phyloP scores from a whole-genome alignment of 1,140 invertebrate genomes.

The Drosophila bocqueti region DNA sequence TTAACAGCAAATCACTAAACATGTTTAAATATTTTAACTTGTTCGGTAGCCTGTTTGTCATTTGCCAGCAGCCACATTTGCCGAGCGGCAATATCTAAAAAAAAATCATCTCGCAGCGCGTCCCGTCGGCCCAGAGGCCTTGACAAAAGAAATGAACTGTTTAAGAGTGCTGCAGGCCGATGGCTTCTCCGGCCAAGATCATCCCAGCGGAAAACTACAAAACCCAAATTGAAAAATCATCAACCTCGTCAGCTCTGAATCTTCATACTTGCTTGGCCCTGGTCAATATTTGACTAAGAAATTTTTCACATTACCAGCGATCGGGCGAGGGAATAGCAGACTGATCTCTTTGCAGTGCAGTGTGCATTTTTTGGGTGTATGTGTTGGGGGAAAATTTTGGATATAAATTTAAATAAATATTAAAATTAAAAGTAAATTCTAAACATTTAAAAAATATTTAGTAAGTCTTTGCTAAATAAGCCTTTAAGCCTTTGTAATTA shows the following conservation, averaged over 20 bases:
- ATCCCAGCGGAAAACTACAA: slow-evolving; percentile 78
- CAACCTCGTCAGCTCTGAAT: slow-evolving; percentile 73
- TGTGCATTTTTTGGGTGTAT: not conserved
- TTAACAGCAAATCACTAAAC: slow-evolving; percentile 84
- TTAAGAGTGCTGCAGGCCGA: slow-evolving; percentile 72
- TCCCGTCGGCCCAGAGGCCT: slow-evolving; percentile 55
- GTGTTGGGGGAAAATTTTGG: too few relatives aligned
- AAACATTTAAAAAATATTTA: not conserved
- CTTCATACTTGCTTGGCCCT: slow-evolving; percentile 45
- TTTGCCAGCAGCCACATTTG: slow-evolving; percentile 68
- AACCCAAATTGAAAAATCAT: slow-evolving; percentile 83
- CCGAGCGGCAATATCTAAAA: slow-evolving; percentile 75
- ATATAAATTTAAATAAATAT: not conserved
- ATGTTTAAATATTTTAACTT: slow-evolving; percentile 79
- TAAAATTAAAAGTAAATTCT: not conserved
- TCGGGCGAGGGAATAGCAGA: slow-evolving; percentile 48
- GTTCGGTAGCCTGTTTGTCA: slow-evolving; percentile 64
- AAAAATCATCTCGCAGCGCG: slow-evolving; percentile 14
- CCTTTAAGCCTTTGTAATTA: too few relatives aligned
- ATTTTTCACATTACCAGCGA: slow-evolving; percentile 81
- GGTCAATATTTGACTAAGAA: slow-evolving; percentile 83
- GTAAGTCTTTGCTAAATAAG: not conserved
- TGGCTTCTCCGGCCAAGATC: slow-evolving; percentile 20
- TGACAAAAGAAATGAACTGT: slow-evolving; percentile 83
- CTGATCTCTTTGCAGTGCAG: slow-evolving; percentile 44